A percentile compares a stretch with the other conserved stretches of the same genome.
These are phyloP conservation scores for Lagenorhynchus albirostris DNA, from an alignment of 2,113 vertebrate genomes.

Conservation along the genomic window DNA sequence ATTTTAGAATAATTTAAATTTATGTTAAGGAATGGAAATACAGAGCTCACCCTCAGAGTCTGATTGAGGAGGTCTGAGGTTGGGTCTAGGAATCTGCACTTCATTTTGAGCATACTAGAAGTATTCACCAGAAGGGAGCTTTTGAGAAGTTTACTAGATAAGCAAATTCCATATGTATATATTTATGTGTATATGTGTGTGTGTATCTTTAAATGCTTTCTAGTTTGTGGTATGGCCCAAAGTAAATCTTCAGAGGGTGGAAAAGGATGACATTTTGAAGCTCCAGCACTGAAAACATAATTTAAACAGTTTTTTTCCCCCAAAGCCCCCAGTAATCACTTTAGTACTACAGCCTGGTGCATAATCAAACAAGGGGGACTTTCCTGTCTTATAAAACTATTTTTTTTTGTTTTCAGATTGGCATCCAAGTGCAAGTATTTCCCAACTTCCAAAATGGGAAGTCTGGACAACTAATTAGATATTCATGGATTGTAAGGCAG, in stretches of 20 bases:
- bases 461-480: constrained; percentile 17
- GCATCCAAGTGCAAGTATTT: constrained; percentile 34
- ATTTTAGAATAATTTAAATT: constrained; percentile 53
- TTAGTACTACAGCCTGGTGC: not conserved
- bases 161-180: constrained; percentile 17
- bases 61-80: not conserved
- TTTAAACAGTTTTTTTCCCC: not conserved
- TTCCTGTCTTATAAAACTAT: not conserved
- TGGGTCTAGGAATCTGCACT: not conserved
- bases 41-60: not conserved
- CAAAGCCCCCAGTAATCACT: not conserved
- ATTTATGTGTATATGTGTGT: not conserved
- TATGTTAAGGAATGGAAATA: not conserved
- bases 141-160: not conserved
- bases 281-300: constrained; percentile 1
- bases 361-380: not conserved
- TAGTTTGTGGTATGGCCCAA: not conserved
- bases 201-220: not conserved
- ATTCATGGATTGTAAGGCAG: not conserved
- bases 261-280: constrained; percentile 9
- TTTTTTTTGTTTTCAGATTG: constrained; percentile 37
- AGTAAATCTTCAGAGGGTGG: not conserved
- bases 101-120: not conserved
- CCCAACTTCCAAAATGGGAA: constrained; percentile 40
- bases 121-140: not conserved